Evolutionary conservation across 2,888 invertebrate species (phyloP).

Genomic region (Tipula vernalis): DNA sequence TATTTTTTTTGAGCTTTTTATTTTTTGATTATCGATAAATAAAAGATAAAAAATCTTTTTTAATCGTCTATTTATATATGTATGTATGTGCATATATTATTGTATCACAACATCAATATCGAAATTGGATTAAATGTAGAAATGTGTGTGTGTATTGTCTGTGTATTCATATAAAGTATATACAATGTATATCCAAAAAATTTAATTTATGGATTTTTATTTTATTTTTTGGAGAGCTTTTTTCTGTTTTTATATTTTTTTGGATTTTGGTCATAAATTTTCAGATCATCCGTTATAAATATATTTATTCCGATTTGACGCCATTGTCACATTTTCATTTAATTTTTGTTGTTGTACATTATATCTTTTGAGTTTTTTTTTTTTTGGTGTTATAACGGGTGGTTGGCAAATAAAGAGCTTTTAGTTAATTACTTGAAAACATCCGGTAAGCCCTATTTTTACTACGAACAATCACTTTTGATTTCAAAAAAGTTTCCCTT

Average conservation of each 20-base stretch:
- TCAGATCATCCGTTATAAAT: conserved; percentile 4
- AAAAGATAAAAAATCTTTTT: neutral
- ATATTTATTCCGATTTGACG: conserved; percentile 4
- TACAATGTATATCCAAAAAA: neutral
- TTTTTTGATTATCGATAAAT: neutral
- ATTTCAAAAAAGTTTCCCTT: too few species aligned
- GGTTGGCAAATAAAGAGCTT: neutral
- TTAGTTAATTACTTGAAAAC: neutral
- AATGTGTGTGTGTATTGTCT: neutral
- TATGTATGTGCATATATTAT: neutral
- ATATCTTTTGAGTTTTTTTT: neutral
- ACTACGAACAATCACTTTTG: too few species aligned
- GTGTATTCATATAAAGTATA: neutral
- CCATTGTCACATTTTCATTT: conserved; percentile 4
- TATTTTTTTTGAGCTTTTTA: neutral
- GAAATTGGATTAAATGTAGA: neutral
- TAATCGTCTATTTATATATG: neutral
- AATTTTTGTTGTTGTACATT: neutral
- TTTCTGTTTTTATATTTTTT: neutral
- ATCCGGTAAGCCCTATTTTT: too few species aligned
- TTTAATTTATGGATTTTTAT: neutral
- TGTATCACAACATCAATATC: neutral
- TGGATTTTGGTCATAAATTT: neutral
- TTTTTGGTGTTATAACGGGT: neutral
- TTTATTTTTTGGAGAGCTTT: neutral